Percentiles rank a stretch among this genome's conserved stretches.
These are phyloP conservation scores for Anhinga rufa DNA, from an alignment of 2,113 vertebrate species.

Conservation along the genomic window DNA sequence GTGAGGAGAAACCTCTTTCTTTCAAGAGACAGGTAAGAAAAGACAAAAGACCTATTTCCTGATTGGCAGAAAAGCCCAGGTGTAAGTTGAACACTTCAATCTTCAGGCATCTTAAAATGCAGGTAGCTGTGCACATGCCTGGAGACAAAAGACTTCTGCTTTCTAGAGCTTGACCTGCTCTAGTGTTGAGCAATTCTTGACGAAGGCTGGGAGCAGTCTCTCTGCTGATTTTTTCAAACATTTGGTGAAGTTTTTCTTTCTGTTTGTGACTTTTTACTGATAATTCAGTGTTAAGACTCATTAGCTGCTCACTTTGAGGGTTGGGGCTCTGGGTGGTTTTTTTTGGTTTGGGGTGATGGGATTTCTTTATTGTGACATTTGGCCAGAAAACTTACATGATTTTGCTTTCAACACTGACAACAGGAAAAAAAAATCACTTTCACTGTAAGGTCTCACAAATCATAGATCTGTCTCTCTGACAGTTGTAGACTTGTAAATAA, in stretches of 20 bases:
- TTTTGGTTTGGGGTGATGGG: background rate
- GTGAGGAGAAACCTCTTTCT: background rate
- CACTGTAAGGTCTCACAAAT: background rate
- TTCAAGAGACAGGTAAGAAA: background rate
- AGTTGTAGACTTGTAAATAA: background rate
- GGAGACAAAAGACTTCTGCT: background rate
- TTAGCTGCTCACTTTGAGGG: background rate
- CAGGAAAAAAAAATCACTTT: background rate
- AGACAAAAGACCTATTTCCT: background rate
- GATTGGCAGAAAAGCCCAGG: background rate
- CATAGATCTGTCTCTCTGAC: background rate
- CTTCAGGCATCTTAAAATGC: background rate
- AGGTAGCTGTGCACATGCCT: background rate
- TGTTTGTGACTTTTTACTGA: background rate
- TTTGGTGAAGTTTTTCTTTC: background rate
- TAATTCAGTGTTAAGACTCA: background rate
- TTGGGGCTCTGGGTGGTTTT: background rate
- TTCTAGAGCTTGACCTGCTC: background rate
- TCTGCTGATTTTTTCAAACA: background rate
- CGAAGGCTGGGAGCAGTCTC: background rate
- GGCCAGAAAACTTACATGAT: background rate
- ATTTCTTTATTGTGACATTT: background rate
- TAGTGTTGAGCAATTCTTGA: background rate
- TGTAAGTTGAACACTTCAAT: background rate
- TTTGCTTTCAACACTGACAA: background rate